Evolutionary conservation across 2,113 vertebrate species (phyloP).

Genomic region (Perccottus glenii): DNA sequence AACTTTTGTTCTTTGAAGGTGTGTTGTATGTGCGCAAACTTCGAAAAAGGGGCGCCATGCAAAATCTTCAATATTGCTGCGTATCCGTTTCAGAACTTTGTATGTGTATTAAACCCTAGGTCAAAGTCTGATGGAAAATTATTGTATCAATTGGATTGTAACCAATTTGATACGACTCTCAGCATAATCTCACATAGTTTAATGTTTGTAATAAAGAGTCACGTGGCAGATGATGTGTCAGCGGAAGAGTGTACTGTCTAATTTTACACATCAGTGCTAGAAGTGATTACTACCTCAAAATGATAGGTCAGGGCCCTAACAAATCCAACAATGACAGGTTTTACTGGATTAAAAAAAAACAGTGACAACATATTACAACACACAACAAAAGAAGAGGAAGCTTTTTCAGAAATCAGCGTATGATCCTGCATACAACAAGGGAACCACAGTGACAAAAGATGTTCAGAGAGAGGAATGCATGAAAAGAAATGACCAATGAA

Average conservation of each 20-base stretch:
- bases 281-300: too few species aligned
- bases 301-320: background rate
- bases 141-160: background rate
- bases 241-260: background rate
- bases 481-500: constrained; percentile 29
- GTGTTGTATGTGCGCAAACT: background rate
- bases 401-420: constrained; percentile 10
- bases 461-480: constrained; percentile 21
- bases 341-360: constrained; percentile 8
- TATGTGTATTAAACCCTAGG: constrained; percentile 27
- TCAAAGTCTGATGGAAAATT: constrained; percentile 26
- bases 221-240: background rate
- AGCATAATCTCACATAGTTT: background rate
- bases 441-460: constrained; percentile 32
- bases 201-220: constrained; percentile 9
- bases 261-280: background rate
- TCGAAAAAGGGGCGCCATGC: background rate
- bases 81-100: constrained; percentile 8
- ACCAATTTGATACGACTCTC: background rate
- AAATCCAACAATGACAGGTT: background rate
- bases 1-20: constrained; percentile 23
- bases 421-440: constrained; percentile 9
- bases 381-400: constrained; percentile 10
- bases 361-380: constrained; percentile 4
- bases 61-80: constrained; percentile 19